These are phyloP conservation scores for Calyptomena viridis DNA, from an alignment of 2,113 vertebrate species.

Conservation along the genomic window DNA sequence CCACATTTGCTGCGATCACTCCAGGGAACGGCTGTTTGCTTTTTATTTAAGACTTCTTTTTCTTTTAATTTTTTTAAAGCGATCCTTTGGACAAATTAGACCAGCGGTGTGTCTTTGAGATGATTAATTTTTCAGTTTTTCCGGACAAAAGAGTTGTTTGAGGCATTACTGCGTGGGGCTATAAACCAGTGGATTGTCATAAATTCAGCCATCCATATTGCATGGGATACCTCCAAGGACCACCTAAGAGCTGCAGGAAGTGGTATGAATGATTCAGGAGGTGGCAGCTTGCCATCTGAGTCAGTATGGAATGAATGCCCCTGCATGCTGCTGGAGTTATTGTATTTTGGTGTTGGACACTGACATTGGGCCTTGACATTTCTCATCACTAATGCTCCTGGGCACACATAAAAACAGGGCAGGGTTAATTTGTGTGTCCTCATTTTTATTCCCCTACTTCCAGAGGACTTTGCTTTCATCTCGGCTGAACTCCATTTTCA, in stretches of 20 bases:
- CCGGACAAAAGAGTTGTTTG: not conserved
- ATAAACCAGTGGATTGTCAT: not conserved
- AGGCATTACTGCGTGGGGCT: not conserved
- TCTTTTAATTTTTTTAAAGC: not conserved
- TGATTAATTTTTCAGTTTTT: not conserved
- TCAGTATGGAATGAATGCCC: not conserved
- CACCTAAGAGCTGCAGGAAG: slow-evolving; percentile 40
- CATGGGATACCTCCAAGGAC: not conserved
- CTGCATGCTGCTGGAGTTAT: not conserved
- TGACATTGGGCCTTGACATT: not conserved
- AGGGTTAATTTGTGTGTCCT: not conserved
- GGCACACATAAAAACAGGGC: not conserved
- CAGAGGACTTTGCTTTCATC: not conserved
- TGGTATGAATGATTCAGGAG: not conserved
- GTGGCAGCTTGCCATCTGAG: slow-evolving; percentile 12
- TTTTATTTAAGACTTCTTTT: not conserved
- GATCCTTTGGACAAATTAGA: not conserved
- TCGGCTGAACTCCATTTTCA: not conserved
- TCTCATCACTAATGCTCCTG: not conserved
- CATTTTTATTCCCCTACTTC: not conserved
- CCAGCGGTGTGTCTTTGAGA: not conserved
- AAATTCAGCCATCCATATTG: not conserved
- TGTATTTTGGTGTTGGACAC: not conserved
- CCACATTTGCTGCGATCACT: not conserved
- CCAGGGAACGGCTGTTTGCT: not conserved